Base-by-base conservation (phyloP, 2,113 vertebrate species). In the Acanthochromis polyacanthus region DNA sequence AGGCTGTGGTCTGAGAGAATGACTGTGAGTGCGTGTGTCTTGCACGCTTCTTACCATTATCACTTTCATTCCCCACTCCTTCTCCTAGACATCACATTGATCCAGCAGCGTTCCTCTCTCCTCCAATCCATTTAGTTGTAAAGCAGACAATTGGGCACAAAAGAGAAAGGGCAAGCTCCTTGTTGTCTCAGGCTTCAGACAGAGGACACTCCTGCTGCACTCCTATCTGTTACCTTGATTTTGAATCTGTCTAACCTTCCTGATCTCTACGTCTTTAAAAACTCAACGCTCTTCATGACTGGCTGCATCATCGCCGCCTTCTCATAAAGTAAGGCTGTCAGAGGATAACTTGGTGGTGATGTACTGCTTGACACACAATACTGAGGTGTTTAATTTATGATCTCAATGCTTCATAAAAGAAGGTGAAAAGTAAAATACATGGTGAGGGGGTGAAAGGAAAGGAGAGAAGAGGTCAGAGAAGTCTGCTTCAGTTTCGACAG, bases 51-150 rank as follows among this genome's bases (percentile, higher is more conserved):
- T 53, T 75, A 66, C 64, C 65, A 80, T 83, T 77, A 86, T 85
- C 83, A 64, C 50, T 85, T 78, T 80, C 81, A 81, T 51, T 85
- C 68, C 59, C 46, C 20, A 19, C 50, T 82, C 70, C 59, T 74
- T 73, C 66, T 78, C 25, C 46, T 20, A 23, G 56, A 82, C 72
- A 66, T 65, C 46, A 75, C 73, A 87, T 71, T 71, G 82, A 86
- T 89, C 81, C 59, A 23, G 15, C 52, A 7, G 63, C 50, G 58
- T 64, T 71, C 79, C 32, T 71, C 69, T 70, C 60, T 62, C 58
- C 48, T 3, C 51, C 53, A 30, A 45, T 75, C 82, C 63, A 69
- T 88, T 81, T 75, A 74, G 50, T 60, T 76, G 65, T 81, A 74
- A 83, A 75, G 61, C 67, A 51, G 72, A 82, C 65, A 68, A 82